phyloP scores from a whole-genome alignment of 2,888 invertebrate species.

The Scaptomyza caliginosa region DNA sequence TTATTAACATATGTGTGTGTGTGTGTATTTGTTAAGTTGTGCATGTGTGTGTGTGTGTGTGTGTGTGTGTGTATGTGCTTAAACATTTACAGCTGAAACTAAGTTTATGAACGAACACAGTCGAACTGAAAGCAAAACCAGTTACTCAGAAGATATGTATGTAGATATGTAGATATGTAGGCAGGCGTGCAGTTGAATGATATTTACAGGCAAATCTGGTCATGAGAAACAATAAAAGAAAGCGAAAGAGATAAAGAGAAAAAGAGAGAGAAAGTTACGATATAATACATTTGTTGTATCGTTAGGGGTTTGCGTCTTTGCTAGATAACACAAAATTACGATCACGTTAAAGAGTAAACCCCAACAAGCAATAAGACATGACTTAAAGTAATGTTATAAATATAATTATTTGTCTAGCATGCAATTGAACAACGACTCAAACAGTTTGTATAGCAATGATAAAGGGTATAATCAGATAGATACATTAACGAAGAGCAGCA shows the following conservation, averaged over 20 bases:
- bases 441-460: no score
- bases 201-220: constrained; percentile 8
- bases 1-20: constrained; percentile 2
- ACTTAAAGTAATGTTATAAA: no score
- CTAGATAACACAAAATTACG: neutral
- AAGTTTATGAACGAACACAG: neutral
- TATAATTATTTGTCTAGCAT: neutral
- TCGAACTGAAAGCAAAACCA: constrained; percentile 7
- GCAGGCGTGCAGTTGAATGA: constrained; percentile 3
- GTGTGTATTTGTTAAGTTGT: constrained; percentile 8
- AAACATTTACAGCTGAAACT: constrained; percentile 3
- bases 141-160: constrained; percentile 1
- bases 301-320: constrained; percentile 8
- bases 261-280: neutral
- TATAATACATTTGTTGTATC: neutral
- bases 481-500: neutral
- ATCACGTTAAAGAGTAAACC: neutral
- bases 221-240: constrained; percentile 4
- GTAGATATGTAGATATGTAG: neutral
- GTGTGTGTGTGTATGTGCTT: neutral
- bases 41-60: constrained; percentile 1
- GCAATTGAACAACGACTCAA: neutral
- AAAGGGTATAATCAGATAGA: neutral
- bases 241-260: neutral
- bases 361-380: neutral